Conservation (phyloP, 2,888 invertebrate species). For the Junonia oenone region DNA sequence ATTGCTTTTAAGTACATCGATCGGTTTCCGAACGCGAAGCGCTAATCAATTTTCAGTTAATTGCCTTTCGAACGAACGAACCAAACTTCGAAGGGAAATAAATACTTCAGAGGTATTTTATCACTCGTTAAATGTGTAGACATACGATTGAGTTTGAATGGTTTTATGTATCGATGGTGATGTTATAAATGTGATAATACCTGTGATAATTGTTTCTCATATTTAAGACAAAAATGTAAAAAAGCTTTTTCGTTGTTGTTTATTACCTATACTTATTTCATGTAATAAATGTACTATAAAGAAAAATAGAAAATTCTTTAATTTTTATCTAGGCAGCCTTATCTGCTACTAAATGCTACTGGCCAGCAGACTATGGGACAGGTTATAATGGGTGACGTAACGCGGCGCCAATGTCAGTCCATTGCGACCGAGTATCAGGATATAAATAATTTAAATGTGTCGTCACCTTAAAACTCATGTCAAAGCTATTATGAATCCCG, state of each 20-base stretch:
- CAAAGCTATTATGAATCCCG: conserved; percentile 2
- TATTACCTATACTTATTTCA: too few species aligned
- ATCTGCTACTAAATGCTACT: background rate
- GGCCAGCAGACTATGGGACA: background rate
- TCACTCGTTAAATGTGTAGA: background rate
- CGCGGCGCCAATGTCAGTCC: conserved; percentile 13
- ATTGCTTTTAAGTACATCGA: background rate
- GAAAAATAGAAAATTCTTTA: too few species aligned
- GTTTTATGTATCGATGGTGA: too few species aligned
- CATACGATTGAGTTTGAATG: background rate
- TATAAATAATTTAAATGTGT: conserved; percentile 21
- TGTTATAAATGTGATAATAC: too few species aligned
- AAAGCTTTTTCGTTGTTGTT: too few species aligned
- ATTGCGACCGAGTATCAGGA: conserved; percentile 11
- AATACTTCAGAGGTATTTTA: background rate
- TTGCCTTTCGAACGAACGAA: background rate
- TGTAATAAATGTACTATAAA: too few species aligned
- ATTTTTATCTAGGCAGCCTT: too few species aligned
- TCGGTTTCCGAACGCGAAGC: background rate
- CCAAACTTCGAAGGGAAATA: background rate
- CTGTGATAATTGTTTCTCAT: too few species aligned
- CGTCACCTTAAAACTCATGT: conserved; percentile 5
- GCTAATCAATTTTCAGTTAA: background rate
- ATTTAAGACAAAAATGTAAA: too few species aligned
- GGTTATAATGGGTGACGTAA: conserved; percentile 13